Evolutionary conservation across 2,797 vertebrate species (phyloP).

Genomic region (Ptychadena robeensis): DNA sequence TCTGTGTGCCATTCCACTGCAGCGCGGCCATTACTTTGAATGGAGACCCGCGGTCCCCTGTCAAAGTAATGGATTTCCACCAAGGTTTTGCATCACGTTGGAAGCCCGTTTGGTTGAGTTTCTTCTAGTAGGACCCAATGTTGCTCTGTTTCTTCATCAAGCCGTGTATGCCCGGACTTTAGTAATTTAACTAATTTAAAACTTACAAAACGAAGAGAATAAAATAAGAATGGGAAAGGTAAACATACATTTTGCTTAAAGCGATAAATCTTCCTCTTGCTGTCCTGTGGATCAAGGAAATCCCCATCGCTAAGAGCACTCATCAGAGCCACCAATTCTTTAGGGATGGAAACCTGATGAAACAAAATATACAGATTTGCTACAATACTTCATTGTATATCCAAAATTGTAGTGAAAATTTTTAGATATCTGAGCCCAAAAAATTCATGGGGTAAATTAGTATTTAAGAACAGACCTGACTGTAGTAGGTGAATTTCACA

Average conservation of each 20-base stretch:
- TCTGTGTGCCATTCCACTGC: no score
- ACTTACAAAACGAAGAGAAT: no score
- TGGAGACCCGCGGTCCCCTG: no score
- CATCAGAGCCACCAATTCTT: constrained; percentile 91
- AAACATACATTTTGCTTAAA: constrained; percentile 86
- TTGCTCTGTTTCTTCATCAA: no score
- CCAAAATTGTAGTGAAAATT: neutral
- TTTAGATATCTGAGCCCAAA: neutral
- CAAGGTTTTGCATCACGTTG: no score
- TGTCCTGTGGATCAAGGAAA: constrained; percentile 81
- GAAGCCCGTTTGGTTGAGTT: no score
- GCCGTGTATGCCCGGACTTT: no score
- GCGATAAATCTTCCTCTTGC: constrained; percentile 76
- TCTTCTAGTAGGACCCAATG: no score
- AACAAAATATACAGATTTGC: neutral
- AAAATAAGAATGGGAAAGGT: neutral
- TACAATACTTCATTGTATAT: no score
- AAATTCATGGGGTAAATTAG: no score
- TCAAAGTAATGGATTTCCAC: no score
- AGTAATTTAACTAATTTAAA: neutral
- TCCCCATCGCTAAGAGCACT: constrained; percentile 88
- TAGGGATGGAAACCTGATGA: constrained; percentile 87
- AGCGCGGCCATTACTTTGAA: no score
- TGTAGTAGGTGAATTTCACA: constrained; percentile 91
- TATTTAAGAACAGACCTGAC: constrained; percentile 78